These are phyloP conservation scores for Leucoraja erinaceus DNA, from an alignment of 2,113 vertebrate species.

Conservation along the genomic window DNA sequence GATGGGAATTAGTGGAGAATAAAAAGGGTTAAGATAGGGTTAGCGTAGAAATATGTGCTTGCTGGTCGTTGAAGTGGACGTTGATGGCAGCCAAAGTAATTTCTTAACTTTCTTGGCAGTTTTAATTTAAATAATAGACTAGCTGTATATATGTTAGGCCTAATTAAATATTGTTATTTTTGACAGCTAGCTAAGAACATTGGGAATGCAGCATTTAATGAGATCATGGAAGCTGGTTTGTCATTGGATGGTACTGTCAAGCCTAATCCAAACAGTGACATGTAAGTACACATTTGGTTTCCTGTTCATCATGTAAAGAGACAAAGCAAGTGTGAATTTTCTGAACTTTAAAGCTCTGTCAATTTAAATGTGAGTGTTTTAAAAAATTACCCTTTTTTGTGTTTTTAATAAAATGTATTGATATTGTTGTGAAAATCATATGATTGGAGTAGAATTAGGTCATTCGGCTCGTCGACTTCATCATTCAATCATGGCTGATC, in stretches of 20 bases:
- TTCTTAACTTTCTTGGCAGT: neutral
- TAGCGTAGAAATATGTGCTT: too few species aligned
- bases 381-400: neutral
- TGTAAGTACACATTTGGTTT: slow-evolving; percentile 64
- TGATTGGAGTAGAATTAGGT: too few species aligned
- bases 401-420: neutral
- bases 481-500: too few species aligned
- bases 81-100: neutral
- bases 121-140: neutral
- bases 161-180: slow-evolving; percentile 41
- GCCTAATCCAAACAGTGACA: slow-evolving; percentile 79
- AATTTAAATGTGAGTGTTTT: neutral
- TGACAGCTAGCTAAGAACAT: slow-evolving; percentile 90
- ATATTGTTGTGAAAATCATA: too few species aligned
- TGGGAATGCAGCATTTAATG: slow-evolving; percentile 90
- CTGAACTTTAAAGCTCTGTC: neutral
- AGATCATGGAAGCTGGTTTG: slow-evolving; percentile 87
- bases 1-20: too few species aligned
- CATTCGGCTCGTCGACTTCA: too few species aligned
- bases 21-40: too few species aligned
- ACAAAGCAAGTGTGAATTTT: neutral
- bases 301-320: neutral
- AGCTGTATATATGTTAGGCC: neutral
- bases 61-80: too few species aligned
- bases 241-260: slow-evolving; percentile 65